Evolutionary conservation across 2,797 vertebrate species (phyloP), one percentile per base, ranked within the genome.

Genomic region (Petrocephalus sullivani): DNA sequence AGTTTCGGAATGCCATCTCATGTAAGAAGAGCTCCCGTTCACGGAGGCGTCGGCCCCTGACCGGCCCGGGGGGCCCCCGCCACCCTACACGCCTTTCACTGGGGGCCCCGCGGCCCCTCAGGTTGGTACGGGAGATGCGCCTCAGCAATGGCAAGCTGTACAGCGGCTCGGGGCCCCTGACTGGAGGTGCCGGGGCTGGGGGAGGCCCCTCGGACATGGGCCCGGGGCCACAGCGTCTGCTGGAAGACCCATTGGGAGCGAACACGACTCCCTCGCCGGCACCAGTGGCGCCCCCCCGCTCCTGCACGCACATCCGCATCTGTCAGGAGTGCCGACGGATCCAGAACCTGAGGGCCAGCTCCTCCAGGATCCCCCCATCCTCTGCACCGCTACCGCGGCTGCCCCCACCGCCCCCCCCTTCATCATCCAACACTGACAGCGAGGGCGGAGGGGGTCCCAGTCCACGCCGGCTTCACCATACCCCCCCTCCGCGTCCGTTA

Each of bases 141-240:
- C 96, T 98, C 87, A 97, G 96, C 93, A 98, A 98, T 4, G 97
- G 97, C 51, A 97, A 97, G 91, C 96, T 97, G 12, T 97, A 97
- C 93, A 96, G 96, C 12, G 96, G 96, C 88, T 94, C 94, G 0
- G 96, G 96, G 49, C 94, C 95, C 1, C 92, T 96, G 90, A 96
- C 95, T 0, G 93, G 93, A 0, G 92, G 91, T 33, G 28, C 85
- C 7, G 88, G 85, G 58, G 37, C 67, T 1, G 81, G 21, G 46
- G 90, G 87, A 23, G 92, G 91, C 37, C 92, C 92, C 1, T 90
- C 92, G 0, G 93, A 95, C 49, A 71, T 95, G 92, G 95, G 95
- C 46, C 95, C 95, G 0, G 95, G 95, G 16, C 95, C 95, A 0
- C 95, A 96, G 91, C 93, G 95, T 88, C 95, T 96, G 60, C 91